These are phyloP conservation scores for Hydropsyche tenuis DNA, from an alignment of 1,140 invertebrate genomes.

Conservation along the genomic window DNA sequence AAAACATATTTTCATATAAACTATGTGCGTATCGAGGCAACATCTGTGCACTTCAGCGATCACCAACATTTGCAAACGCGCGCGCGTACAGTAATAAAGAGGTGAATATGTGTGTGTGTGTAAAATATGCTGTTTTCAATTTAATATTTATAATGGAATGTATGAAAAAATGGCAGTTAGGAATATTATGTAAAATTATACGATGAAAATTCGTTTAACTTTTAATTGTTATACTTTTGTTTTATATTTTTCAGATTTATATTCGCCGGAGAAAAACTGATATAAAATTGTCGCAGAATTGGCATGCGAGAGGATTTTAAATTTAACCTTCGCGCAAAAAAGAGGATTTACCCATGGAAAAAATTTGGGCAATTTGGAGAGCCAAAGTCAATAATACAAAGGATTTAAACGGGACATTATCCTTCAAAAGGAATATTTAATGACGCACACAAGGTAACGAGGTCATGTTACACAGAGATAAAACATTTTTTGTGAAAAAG, in stretches of 20 bases:
- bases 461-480: neutral
- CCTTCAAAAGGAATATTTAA: constrained; percentile 21
- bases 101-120: neutral
- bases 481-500: neutral
- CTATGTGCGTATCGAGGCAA: neutral
- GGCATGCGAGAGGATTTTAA: no score
- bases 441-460: constrained; percentile 7
- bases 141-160: no score
- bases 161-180: no score
- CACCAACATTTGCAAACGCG: neutral
- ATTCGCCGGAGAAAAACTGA: no score
- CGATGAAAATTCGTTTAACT: neutral
- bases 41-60: constrained; percentile 6
- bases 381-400: neutral
- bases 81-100: neutral
- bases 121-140: neutral
- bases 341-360: no score
- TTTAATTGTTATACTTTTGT: no score
- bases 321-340: no score
- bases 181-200: no score
- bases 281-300: no score
- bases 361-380: constrained; percentile 13
- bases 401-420: constrained; percentile 22
- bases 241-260: no score
- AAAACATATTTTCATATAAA: constrained; percentile 3